These are phyloP conservation scores for Apostichopus leukothele DNA, from an alignment of 53 echinoderm and acorn worm species.

Conservation along the genomic window DNA sequence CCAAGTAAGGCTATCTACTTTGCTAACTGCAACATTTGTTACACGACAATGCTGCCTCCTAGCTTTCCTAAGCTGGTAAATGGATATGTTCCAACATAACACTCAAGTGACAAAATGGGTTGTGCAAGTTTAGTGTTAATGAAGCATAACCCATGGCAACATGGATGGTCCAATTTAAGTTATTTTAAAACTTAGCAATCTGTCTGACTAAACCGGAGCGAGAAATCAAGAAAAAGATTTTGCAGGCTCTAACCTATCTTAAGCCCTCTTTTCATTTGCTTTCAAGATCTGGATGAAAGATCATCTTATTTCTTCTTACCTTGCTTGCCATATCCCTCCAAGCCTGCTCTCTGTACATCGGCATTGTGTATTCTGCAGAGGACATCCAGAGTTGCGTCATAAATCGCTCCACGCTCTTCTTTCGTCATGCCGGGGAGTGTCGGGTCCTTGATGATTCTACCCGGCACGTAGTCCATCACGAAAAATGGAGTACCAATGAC, in stretches of 20 bases:
- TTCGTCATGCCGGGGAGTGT: constrained; percentile 72
- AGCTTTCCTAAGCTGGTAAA: no score
- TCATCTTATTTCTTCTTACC: constrained; percentile 47
- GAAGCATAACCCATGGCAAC: no score
- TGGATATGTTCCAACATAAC: no score
- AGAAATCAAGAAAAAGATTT: neutral
- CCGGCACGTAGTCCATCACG: constrained; percentile 85
- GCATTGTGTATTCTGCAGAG: constrained; percentile 77
- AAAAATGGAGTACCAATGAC: constrained; percentile 92
- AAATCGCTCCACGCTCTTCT: constrained; percentile 67
- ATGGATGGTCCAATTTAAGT: no score
- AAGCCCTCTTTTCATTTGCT: neutral
- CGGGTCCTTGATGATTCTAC: constrained; percentile 83
- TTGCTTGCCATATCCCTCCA: constrained; percentile 86
- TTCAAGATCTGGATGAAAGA: neutral
- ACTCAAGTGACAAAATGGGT: no score
- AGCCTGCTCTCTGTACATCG: constrained; percentile 77
- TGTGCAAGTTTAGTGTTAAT: no score
- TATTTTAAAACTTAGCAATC: no score
- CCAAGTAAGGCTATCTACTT: no score
- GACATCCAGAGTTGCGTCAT: constrained; percentile 70
- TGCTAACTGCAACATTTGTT: no score
- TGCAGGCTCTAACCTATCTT: neutral
- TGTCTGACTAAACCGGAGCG: neutral
- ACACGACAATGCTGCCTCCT: no score